A percentile compares a stretch with the other conserved stretches of the same genome.
Conservation (phyloP, 2,888 invertebrate genomes). For the Agrenia bidenticulata region DNA sequence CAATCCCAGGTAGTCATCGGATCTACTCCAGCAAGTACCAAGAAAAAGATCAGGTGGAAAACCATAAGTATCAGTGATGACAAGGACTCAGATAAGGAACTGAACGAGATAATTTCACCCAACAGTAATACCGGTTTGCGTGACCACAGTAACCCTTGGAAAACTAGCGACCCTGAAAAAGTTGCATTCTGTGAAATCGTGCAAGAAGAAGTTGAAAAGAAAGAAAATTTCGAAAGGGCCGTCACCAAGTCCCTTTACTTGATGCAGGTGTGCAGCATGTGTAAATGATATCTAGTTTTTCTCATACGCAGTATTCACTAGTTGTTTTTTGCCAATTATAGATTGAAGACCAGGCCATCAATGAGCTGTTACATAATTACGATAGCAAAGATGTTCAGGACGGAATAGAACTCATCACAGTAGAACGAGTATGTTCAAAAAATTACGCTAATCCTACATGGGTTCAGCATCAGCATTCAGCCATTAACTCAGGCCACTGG, state of each 20-base stretch:
- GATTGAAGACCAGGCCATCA: constrained; percentile 84
- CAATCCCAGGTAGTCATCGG: too few species aligned
- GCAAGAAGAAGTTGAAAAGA: constrained; percentile 71
- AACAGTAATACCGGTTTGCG: constrained; percentile 15
- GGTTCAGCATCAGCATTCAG: constrained; percentile 37
- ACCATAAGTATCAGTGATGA: constrained; percentile 19
- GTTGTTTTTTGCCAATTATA: constrained; percentile 56
- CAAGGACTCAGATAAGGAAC: not conserved
- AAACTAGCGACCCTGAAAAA: not conserved
- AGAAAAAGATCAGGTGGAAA: constrained; percentile 48
- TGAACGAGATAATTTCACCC: constrained; percentile 8
- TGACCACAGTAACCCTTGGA: constrained; percentile 47
- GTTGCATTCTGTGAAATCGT: constrained; percentile 63
- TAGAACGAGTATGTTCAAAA: constrained; percentile 29
- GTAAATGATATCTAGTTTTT: not conserved
- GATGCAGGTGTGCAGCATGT: constrained; percentile 66
- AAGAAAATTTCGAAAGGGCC: constrained; percentile 69
- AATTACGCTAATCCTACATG: constrained; percentile 40
- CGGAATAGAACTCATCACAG: constrained; percentile 55
- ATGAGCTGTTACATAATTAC: constrained; percentile 74
- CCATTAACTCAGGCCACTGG: not conserved
- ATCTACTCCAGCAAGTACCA: constrained; percentile 6
- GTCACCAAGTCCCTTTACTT: constrained; percentile 71
- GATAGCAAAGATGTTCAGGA: constrained; percentile 69
- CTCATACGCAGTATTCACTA: not conserved